Percentiles rank a stretch among this genome's conserved stretches.
Evolutionary conservation across 2,113 vertebrate genomes (phyloP).

Genomic region (Tyto alba): DNA sequence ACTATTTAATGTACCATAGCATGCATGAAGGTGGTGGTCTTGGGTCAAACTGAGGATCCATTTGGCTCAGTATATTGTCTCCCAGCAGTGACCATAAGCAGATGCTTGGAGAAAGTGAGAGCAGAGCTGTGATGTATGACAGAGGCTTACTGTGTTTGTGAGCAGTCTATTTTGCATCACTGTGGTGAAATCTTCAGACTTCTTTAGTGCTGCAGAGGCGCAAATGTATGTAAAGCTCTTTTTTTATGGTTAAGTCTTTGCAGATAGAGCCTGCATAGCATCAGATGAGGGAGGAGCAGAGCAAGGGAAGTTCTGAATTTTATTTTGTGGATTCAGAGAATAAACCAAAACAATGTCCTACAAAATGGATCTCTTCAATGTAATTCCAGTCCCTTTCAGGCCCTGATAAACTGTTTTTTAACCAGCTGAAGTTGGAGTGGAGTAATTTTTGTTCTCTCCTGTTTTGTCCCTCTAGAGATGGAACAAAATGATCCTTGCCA

Average conservation of each 20-base stretch:
- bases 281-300: not conserved
- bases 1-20: not conserved
- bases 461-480: not conserved
- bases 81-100: not conserved
- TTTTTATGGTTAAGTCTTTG: not conserved
- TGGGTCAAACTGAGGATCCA: fast-evolving
- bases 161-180: not conserved
- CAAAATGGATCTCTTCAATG: not conserved
- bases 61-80: not conserved
- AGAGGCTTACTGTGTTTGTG: not conserved
- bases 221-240: not conserved
- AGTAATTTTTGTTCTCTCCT: not conserved
- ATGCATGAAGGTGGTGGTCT: not conserved
- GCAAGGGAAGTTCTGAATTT: not conserved
- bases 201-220: not conserved
- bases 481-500: slow-evolving; percentile 5
- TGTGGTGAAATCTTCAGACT: not conserved
- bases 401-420: not conserved
- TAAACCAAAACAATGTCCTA: not conserved
- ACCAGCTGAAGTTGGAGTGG: not conserved
- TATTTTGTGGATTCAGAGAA: not conserved
- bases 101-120: not conserved
- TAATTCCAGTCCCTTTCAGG: not conserved
- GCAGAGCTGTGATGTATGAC: not conserved
- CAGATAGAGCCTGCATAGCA: not conserved